Percentiles rank a stretch among this genome's conserved stretches.
phyloP scores from a whole-genome alignment of 2,888 invertebrate species.

The Hypselothyrea guttata region DNA sequence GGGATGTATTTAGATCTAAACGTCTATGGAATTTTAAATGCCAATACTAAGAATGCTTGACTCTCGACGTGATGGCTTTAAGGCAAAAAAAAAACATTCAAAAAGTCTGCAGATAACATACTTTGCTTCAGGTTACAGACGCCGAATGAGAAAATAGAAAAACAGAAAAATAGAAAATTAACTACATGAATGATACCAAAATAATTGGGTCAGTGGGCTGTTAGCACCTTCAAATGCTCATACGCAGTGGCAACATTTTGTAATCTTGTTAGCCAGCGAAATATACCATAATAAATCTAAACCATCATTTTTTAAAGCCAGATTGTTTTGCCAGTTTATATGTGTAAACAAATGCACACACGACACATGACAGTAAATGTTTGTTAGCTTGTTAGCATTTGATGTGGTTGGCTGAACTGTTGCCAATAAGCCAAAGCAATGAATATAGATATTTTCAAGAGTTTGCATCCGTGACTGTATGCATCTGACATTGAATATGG shows the following conservation, averaged over 20 bases:
- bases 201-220: conserved; percentile 61
- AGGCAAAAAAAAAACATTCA: conserved; percentile 35
- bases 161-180: conserved; percentile 27
- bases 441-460: too few relatives aligned
- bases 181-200: conserved; percentile 11
- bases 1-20: conserved; percentile 16
- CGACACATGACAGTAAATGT: too few relatives aligned
- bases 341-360: too few relatives aligned
- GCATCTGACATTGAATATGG: conserved; percentile 11
- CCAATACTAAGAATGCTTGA: conserved; percentile 38
- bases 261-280: too few relatives aligned
- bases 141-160: conserved; percentile 8
- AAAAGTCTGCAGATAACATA: conserved; percentile 34
- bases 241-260: too few relatives aligned
- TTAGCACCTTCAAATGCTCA: conserved; percentile 24
- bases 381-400: too few relatives aligned
- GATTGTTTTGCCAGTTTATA: too few relatives aligned
- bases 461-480: neutral
- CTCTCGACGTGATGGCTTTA: conserved; percentile 52
- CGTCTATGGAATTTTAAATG: conserved; percentile 57
- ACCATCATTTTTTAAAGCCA: too few relatives aligned
- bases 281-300: too few relatives aligned
- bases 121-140: conserved; percentile 63
- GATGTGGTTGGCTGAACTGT: too few relatives aligned
- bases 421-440: too few relatives aligned